phyloP scores from a whole-genome alignment of 2,888 invertebrate species.

The Elysia crispata region DNA sequence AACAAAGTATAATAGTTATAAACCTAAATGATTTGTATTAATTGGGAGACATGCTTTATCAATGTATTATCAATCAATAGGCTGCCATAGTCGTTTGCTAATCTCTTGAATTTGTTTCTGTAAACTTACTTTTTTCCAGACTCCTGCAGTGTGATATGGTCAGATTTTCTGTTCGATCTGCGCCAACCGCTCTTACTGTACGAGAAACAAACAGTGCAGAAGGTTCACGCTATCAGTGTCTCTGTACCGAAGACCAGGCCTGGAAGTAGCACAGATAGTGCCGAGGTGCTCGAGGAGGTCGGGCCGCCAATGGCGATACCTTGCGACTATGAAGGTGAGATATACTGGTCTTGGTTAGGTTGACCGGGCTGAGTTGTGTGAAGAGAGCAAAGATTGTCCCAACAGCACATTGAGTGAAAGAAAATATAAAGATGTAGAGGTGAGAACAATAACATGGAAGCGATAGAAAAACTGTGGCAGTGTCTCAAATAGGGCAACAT shows the following conservation, averaged over 20 bases:
- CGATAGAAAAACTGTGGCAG: neutral
- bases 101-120: too few species aligned
- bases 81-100: too few species aligned
- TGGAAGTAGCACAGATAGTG: conserved; percentile 29
- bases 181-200: conserved; percentile 60
- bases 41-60: too few species aligned
- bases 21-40: too few species aligned
- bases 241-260: neutral
- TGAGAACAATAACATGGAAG: neutral
- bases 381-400: too few species aligned
- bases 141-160: conserved; percentile 55
- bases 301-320: conserved; percentile 61
- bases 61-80: too few species aligned
- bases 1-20: too few species aligned
- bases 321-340: conserved; percentile 59
- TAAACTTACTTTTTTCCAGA: neutral
- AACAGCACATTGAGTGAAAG: too few species aligned
- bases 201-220: conserved; percentile 53
- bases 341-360: too few species aligned
- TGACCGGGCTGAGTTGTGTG: too few species aligned
- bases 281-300: conserved; percentile 50
- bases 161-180: conserved; percentile 60
- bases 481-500: neutral
- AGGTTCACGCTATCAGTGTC: conserved; percentile 57
- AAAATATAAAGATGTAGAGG: too few species aligned